A percentile compares a stretch with the other conserved stretches of the same genome.
These are phyloP conservation scores for Hippasteria phrygiana DNA, from an alignment of 53 echinoderm and acorn worm genomes.

Conservation along the genomic window DNA sequence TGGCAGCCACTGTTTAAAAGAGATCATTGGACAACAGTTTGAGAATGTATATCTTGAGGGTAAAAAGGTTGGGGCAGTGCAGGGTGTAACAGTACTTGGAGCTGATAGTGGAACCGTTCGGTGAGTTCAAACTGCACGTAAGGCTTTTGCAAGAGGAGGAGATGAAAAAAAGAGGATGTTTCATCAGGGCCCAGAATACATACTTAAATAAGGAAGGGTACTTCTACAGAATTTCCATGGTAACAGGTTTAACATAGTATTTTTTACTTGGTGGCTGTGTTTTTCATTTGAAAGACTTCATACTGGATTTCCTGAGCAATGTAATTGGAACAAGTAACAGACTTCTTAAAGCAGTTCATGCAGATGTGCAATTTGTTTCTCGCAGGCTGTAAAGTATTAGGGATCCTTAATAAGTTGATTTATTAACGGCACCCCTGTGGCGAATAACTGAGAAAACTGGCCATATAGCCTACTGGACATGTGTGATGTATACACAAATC, in stretches of 20 bases:
- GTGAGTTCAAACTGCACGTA: conserved; percentile 41
- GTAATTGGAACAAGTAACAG: background rate
- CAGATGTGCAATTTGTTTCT: conserved; percentile 5
- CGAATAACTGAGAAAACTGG: background rate
- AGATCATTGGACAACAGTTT: too few species aligned
- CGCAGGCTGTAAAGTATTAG: conserved; percentile 29
- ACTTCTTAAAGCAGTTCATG: conserved; percentile 27
- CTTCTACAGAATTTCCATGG: conserved; percentile 47
- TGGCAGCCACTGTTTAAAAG: too few species aligned
- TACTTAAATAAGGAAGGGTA: conserved; percentile 1
- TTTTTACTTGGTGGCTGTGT: conserved; percentile 22
- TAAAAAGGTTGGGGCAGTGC: background rate
- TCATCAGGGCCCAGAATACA: conserved; percentile 22
- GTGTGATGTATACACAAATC: background rate
- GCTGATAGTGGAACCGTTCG: conserved; percentile 33
- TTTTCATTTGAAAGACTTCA: background rate
- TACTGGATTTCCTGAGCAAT: conserved; percentile 11
- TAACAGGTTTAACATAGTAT: conserved; percentile 60
- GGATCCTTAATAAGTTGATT: conserved; percentile 19
- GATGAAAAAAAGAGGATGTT: conserved; percentile 63
- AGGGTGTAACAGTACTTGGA: background rate
- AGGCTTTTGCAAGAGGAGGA: conserved; percentile 50
- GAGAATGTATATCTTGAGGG: too few species aligned
- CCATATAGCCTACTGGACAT: conserved; percentile 15
- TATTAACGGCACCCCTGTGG: conserved; percentile 29